Evolutionary conservation across 2,797 vertebrate species (phyloP).

Genomic region (Gadopsis bispinosus): DNA sequence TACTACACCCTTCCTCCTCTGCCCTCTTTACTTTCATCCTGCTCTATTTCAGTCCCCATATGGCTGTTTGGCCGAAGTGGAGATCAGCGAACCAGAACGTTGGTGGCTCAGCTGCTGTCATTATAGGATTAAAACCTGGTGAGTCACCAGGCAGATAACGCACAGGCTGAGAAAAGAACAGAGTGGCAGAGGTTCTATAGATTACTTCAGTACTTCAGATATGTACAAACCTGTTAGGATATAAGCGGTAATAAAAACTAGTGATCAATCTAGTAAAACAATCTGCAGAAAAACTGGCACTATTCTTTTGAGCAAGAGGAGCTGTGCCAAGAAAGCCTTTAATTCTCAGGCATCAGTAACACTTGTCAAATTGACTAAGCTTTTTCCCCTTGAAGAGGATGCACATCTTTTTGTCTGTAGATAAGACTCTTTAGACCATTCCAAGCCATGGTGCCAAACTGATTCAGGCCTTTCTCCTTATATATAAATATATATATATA

Average conservation of each 20-base stretch:
- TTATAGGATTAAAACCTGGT: conserved; percentile 72
- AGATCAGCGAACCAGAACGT: conserved; percentile 58
- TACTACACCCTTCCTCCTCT: conserved; percentile 4
- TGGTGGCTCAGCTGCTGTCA: conserved; percentile 65
- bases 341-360: too few species aligned
- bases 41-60: conserved; percentile 32
- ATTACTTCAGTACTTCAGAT: background rate
- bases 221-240: conserved; percentile 1
- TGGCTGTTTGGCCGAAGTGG: conserved; percentile 34
- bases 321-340: background rate
- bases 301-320: background rate
- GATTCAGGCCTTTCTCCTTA: background rate
- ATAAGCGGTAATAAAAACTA: background rate
- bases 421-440: background rate
- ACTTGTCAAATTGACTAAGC: background rate
- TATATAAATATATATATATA: too few species aligned
- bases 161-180: conserved; percentile 25
- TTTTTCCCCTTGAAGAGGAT: background rate
- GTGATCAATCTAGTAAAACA: background rate
- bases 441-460: background rate
- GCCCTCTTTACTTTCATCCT: conserved; percentile 12
- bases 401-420: background rate
- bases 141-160: conserved; percentile 64
- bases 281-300: background rate
- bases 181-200: conserved; percentile 4